phyloP scores from a whole-genome alignment of 1,140 invertebrate genomes.

The Dolichoris vasculosae region DNA sequence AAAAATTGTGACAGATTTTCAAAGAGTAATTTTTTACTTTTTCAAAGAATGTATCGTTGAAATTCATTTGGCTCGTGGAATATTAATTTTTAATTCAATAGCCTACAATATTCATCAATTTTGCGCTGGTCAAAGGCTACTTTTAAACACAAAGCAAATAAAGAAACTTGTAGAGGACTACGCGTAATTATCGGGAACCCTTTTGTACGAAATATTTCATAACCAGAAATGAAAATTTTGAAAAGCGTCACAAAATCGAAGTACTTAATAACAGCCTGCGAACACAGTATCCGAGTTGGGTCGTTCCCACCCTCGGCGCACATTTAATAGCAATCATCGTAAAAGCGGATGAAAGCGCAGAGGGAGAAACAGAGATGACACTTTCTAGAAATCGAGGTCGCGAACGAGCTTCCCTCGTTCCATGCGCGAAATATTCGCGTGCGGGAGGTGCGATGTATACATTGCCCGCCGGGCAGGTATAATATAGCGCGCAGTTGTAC shows the following conservation, averaged over 20 bases:
- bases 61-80: background rate
- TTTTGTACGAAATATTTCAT: background rate
- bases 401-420: background rate
- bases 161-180: background rate
- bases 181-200: too few relatives aligned
- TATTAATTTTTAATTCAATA: background rate
- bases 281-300: background rate
- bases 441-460: constrained; percentile 3
- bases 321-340: background rate
- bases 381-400: background rate
- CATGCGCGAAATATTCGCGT: background rate
- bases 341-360: background rate
- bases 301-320: background rate
- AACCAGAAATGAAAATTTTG: background rate
- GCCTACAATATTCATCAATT: background rate
- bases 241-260: background rate
- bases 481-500: constrained; percentile 22
- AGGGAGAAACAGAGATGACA: background rate
- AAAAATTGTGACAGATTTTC: too few relatives aligned
- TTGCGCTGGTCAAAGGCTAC: background rate
- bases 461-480: constrained; percentile 1
- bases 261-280: too few relatives aligned
- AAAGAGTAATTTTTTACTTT: too few relatives aligned
- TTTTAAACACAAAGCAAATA: background rate
- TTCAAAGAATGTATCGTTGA: too few relatives aligned